These are phyloP conservation scores for Brachyalestes nurse DNA, from an alignment of 2,797 vertebrate genomes.

Conservation along the genomic window DNA sequence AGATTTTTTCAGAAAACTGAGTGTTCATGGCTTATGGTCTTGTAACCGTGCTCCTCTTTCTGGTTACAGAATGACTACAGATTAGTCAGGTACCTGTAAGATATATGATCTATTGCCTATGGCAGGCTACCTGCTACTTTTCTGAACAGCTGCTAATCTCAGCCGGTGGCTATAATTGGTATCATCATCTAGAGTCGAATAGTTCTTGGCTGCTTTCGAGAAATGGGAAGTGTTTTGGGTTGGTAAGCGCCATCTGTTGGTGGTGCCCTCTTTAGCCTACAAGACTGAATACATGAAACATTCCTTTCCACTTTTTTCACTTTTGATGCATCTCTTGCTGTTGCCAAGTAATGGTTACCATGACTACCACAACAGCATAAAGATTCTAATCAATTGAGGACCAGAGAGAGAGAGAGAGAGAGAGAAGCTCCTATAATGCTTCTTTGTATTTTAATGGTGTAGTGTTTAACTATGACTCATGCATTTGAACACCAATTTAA, in stretches of 20 bases:
- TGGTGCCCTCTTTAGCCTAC: background rate
- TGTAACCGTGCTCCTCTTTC: background rate
- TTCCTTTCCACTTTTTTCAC: slow-evolving; percentile 36
- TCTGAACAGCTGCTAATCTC: background rate
- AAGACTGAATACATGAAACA: slow-evolving; percentile 11
- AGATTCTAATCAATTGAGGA: slow-evolving; percentile 39
- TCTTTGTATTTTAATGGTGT: slow-evolving; percentile 4
- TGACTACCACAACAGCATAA: slow-evolving; percentile 71
- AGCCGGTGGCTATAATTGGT: slow-evolving; percentile 1
- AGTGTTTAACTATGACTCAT: background rate
- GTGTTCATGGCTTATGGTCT: background rate
- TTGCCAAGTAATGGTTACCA: slow-evolving; percentile 82
- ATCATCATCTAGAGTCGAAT: background rate
- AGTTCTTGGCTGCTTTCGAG: background rate
- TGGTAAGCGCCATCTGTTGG: slow-evolving; percentile 35
- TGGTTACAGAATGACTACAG: slow-evolving; percentile 13
- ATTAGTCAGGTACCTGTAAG: background rate
- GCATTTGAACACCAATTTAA: background rate
- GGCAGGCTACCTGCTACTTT: background rate
- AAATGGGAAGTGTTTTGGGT: background rate
- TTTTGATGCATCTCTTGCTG: slow-evolving; percentile 67
- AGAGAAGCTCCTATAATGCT: background rate
- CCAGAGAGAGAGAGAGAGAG: slow-evolving; percentile 8
- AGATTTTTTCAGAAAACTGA: background rate
- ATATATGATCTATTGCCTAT: background rate